Evolutionary conservation across 2,888 invertebrate genomes (phyloP).

Genomic region (Drosophila formosana): DNA sequence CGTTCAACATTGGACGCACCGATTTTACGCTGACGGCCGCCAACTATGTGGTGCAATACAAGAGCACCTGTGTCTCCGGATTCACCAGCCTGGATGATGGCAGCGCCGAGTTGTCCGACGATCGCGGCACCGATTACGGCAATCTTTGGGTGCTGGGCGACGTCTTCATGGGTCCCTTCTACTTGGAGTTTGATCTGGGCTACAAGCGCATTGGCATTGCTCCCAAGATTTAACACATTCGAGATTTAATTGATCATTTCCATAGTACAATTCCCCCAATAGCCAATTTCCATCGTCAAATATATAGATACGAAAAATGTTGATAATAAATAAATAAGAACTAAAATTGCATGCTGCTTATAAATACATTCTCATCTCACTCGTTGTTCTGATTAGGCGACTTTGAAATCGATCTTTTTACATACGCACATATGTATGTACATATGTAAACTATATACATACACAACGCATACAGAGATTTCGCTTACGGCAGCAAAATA

Average conservation of each 20-base stretch:
- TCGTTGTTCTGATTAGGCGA: too few species aligned
- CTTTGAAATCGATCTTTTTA: too few species aligned
- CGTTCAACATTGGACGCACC: constrained; percentile 90
- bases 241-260: neutral
- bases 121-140: constrained; percentile 19
- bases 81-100: constrained; percentile 92
- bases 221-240: constrained; percentile 75
- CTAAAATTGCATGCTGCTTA: too few species aligned
- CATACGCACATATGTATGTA: too few species aligned
- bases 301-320: too few species aligned
- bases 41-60: constrained; percentile 89
- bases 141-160: constrained; percentile 97
- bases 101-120: constrained; percentile 21
- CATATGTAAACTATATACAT: too few species aligned
- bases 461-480: too few species aligned
- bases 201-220: constrained; percentile 96
- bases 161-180: constrained; percentile 96
- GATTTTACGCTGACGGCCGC: constrained; percentile 90
- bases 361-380: too few species aligned
- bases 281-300: neutral
- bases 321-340: too few species aligned
- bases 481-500: too few species aligned
- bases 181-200: constrained; percentile 96
- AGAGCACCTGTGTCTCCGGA: constrained; percentile 94
- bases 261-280: neutral